Evolutionary conservation across 2,888 invertebrate genomes (phyloP).

Genomic region (Ceramica pisi): DNA sequence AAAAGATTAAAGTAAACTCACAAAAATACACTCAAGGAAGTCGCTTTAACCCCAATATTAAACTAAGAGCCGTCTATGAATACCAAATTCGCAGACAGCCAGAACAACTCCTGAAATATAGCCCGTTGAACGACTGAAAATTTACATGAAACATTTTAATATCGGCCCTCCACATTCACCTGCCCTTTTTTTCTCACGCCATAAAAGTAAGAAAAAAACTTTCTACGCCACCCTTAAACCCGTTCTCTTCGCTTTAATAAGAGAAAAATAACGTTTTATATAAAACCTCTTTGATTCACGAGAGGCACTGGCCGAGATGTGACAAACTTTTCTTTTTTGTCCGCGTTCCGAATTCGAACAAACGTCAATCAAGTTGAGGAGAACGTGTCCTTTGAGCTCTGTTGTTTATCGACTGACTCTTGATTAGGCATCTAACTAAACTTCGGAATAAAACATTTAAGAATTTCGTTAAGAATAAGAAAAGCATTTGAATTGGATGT

Average conservation of each 20-base stretch:
- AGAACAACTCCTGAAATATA: constrained; percentile 84
- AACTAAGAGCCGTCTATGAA: constrained; percentile 87
- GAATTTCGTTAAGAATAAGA: constrained; percentile 57
- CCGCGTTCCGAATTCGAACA: constrained; percentile 71
- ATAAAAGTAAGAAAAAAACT: constrained; percentile 76
- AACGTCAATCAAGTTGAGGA: constrained; percentile 76
- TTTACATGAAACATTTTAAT: constrained; percentile 91
- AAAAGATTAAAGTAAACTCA: constrained; percentile 58
- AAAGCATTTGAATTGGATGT: constrained; percentile 12
- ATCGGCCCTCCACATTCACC: constrained; percentile 82
- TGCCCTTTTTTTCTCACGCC: constrained; percentile 88
- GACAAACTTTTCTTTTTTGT: constrained; percentile 72
- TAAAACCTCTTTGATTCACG: constrained; percentile 74
- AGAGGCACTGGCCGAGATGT: constrained; percentile 71
- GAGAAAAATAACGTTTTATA: constrained; percentile 69
- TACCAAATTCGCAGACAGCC: constrained; percentile 86
- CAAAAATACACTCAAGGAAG: constrained; percentile 59
- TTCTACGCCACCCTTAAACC: constrained; percentile 69
- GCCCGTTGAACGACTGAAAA: constrained; percentile 85
- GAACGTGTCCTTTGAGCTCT: constrained; percentile 67
- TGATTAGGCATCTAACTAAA: constrained; percentile 52
- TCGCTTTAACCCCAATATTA: constrained; percentile 79
- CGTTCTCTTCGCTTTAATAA: constrained; percentile 66
- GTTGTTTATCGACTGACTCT: constrained; percentile 61
- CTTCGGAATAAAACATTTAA: constrained; percentile 48